These are phyloP conservation scores for Deilephila porcellus DNA, from an alignment of 2,888 invertebrate genomes.

Conservation along the genomic window DNA sequence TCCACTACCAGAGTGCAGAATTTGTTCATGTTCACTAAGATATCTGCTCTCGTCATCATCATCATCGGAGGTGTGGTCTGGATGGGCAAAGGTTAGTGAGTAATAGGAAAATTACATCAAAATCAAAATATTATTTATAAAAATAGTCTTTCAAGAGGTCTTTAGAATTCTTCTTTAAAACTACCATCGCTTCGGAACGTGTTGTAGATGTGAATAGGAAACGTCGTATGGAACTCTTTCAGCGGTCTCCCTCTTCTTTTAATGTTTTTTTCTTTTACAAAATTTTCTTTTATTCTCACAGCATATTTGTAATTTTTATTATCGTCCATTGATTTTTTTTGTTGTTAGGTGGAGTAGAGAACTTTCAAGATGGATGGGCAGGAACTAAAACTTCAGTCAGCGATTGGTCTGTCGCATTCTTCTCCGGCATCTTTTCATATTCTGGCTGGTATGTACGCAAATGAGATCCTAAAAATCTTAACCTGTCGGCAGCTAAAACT, in stretches of 20 bases:
- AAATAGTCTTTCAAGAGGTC: too few species aligned
- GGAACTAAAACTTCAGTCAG: conserved; percentile 91
- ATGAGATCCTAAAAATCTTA: neutral
- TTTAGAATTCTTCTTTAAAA: too few species aligned
- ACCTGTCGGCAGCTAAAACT: too few species aligned
- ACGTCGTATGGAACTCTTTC: too few species aligned
- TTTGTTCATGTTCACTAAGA: conserved; percentile 96
- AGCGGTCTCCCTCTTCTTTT: too few species aligned
- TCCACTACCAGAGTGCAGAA: conserved; percentile 95
- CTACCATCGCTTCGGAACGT: too few species aligned
- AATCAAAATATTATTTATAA: too few species aligned
- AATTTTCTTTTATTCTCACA: too few species aligned
- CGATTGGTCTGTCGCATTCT: conserved; percentile 94
- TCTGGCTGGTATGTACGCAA: conserved; percentile 90
- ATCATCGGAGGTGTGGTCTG: conserved; percentile 92
- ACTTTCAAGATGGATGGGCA: conserved; percentile 91
- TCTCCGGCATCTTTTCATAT: conserved; percentile 96
- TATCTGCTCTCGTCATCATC: conserved; percentile 92
- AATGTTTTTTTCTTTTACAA: neutral
- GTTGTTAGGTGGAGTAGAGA: conserved; percentile 88
- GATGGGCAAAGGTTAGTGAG: conserved; percentile 86
- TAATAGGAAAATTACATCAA: too few species aligned
- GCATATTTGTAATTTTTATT: too few species aligned
- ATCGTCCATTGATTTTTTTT: neutral
- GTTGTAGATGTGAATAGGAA: too few species aligned